A percentile compares a stretch with the other conserved stretches of the same genome.
These are phyloP conservation scores for Nasonovia ribisnigri DNA, from an alignment of 2,888 invertebrate species.

Conservation along the genomic window DNA sequence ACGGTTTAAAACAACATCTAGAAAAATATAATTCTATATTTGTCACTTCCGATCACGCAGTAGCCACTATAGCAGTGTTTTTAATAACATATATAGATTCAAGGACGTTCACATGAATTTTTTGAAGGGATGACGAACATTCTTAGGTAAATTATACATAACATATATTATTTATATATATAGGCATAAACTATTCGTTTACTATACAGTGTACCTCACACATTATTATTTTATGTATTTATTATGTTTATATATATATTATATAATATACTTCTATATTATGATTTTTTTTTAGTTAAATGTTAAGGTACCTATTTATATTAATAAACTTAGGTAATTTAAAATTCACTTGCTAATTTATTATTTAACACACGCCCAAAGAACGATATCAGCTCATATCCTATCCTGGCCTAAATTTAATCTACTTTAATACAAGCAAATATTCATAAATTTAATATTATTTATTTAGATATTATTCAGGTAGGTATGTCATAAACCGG, in stretches of 20 bases:
- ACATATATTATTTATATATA: neutral
- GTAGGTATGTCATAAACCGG: neutral
- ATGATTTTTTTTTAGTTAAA: neutral
- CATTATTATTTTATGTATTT: too few species aligned
- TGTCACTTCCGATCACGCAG: neutral
- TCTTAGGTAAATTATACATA: neutral
- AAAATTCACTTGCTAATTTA: neutral
- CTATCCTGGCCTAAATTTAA: neutral
- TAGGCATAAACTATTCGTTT: neutral
- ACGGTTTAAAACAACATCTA: neutral
- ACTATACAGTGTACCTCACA: neutral
- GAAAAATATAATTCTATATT: neutral
- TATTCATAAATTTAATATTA: neutral
- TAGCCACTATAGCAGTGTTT: neutral
- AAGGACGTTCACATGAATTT: neutral
- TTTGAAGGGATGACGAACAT: neutral
- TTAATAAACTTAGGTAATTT: too few species aligned
- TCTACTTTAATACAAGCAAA: neutral
- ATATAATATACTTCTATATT: neutral
- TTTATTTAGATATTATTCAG: neutral
- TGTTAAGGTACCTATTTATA: neutral
- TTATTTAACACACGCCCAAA: neutral
- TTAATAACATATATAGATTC: neutral
- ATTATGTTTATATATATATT: neutral
- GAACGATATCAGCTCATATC: too few species aligned